Percentiles rank a stretch among this genome's conserved stretches.
phyloP scores from a whole-genome alignment of 1,140 invertebrate genomes.

The Lepidostoma basale region DNA sequence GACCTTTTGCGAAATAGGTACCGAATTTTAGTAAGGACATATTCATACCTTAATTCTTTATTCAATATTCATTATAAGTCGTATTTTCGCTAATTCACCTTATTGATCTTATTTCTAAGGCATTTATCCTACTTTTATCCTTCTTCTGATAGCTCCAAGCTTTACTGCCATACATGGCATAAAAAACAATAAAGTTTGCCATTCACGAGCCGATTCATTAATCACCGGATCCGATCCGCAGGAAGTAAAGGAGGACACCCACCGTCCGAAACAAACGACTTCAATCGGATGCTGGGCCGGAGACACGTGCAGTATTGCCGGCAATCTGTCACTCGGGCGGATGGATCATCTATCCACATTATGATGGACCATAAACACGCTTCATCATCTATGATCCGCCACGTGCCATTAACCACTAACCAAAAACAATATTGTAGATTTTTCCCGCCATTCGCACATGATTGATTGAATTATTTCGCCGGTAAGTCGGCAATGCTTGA shows the following conservation, averaged over 20 bases:
- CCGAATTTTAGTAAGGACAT: too few species aligned
- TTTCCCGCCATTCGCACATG: slow-evolving; percentile 2
- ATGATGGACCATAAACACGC: slow-evolving; percentile 28
- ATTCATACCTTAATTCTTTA: too few species aligned
- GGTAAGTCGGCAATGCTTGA: too few species aligned
- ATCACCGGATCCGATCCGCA: not conserved
- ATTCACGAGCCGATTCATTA: too few species aligned
- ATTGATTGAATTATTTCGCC: slow-evolving; percentile 14
- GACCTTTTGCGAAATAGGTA: too few species aligned
- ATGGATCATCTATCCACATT: slow-evolving; percentile 23
- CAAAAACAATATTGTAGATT: slow-evolving; percentile 26
- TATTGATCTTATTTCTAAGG: too few species aligned
- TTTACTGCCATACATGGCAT: too few species aligned
- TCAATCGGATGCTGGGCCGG: slow-evolving; percentile 10
- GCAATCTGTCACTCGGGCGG: slow-evolving; percentile 8
- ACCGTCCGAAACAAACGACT: not conserved
- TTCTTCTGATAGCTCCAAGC: too few species aligned
- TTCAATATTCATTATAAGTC: too few species aligned
- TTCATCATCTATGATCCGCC: slow-evolving; percentile 28
- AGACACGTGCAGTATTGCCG: not conserved
- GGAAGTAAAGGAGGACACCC: not conserved
- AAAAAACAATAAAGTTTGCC: too few species aligned
- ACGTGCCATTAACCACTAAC: slow-evolving; percentile 24
- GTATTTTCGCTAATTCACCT: too few species aligned
- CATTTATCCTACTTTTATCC: too few species aligned